Evolutionary conservation across 2,888 invertebrate species (phyloP).

Genomic region (Villa cingulata): DNA sequence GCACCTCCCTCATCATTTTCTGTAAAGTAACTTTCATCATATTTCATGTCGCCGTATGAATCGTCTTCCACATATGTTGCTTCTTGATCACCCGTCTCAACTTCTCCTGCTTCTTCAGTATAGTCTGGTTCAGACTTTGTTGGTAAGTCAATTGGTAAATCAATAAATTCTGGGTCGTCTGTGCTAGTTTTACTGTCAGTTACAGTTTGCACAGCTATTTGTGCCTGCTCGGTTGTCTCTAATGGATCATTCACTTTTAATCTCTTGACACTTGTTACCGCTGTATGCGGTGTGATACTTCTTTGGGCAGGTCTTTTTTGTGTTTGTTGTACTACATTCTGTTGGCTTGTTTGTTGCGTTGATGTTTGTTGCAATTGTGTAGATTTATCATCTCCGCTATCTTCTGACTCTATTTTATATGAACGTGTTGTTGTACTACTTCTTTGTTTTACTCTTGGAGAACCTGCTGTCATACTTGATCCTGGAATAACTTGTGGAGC

Average conservation of each 20-base stretch:
- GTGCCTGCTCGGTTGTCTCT: constrained; percentile 43
- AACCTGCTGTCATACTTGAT: constrained; percentile 22
- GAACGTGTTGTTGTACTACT: constrained; percentile 19
- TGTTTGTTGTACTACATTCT: constrained; percentile 22
- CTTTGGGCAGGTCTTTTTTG: constrained; percentile 33
- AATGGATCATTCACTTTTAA: constrained; percentile 45
- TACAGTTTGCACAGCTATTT: constrained; percentile 41
- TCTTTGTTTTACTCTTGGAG: constrained; percentile 29
- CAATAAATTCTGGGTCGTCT: constrained; percentile 35
- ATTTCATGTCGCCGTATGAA: constrained; percentile 49
- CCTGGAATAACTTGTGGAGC: constrained; percentile 34
- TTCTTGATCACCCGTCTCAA: constrained; percentile 48
- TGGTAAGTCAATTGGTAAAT: constrained; percentile 40
- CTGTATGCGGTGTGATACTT: constrained; percentile 24
- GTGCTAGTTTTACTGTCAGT: constrained; percentile 22
- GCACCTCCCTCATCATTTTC: constrained; percentile 33
- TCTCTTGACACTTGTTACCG: constrained; percentile 12
- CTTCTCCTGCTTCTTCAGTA: constrained; percentile 48
- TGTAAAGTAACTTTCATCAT: constrained; percentile 37
- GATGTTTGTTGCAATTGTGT: constrained; percentile 38
- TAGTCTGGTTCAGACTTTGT: constrained; percentile 56
- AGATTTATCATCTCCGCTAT: constrained; percentile 46
- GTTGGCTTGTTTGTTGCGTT: constrained; percentile 24
- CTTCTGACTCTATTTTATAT: constrained; percentile 52
- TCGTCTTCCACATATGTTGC: constrained; percentile 51